These are phyloP conservation scores for Setipinna tenuifilis DNA, from an alignment of 2,797 vertebrate species.

Conservation along the genomic window DNA sequence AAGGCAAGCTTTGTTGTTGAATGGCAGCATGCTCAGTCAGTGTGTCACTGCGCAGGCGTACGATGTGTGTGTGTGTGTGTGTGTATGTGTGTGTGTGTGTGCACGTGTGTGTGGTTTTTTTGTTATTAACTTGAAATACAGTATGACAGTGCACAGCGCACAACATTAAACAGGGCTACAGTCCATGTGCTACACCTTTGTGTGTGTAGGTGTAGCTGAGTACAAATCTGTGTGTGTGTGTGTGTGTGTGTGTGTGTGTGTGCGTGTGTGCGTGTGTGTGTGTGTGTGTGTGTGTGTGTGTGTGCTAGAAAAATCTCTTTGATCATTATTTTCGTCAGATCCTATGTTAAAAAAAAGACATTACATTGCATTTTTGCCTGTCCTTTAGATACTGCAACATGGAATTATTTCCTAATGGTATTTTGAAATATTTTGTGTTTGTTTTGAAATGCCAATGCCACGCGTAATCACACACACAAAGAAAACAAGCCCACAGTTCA, in stretches of 20 bases:
- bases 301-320: neutral
- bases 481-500: slow-evolving; percentile 36
- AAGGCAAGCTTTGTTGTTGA: slow-evolving; percentile 63
- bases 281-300: slow-evolving; percentile 22
- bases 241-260: slow-evolving; percentile 29
- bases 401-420: no score
- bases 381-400: neutral
- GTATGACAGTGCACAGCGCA: neutral
- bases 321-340: neutral
- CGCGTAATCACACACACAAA: slow-evolving; percentile 33
- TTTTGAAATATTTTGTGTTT: neutral
- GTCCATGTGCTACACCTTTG: neutral
- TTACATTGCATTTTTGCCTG: no score
- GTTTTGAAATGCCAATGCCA: neutral
- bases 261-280: slow-evolving; percentile 23
- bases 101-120: slow-evolving; percentile 48
- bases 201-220: slow-evolving; percentile 44
- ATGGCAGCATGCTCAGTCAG: slow-evolving; percentile 56
- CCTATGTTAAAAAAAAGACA: neutral
- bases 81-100: slow-evolving; percentile 20
- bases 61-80: slow-evolving; percentile 19
- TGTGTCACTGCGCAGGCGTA: slow-evolving; percentile 55
- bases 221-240: slow-evolving; percentile 31
- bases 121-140: neutral
- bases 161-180: neutral